A percentile compares a stretch with the other conserved stretches of the same genome.
Conservation (phyloP, 1,140 invertebrate species). For the Caenorhabditis latens region DNA sequence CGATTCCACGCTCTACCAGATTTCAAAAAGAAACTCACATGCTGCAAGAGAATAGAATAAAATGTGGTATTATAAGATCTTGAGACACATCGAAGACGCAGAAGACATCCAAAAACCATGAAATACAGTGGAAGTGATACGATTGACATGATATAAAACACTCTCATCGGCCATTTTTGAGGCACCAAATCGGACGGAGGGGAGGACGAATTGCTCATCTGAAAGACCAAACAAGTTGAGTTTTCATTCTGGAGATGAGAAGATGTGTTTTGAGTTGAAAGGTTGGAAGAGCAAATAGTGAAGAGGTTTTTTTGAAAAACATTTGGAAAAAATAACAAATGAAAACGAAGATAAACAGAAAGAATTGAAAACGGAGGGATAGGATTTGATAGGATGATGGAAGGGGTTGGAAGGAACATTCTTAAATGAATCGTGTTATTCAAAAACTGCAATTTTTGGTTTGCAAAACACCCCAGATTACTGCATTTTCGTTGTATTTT, state of each 20-base stretch:
- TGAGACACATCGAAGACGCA: conserved; percentile 4
- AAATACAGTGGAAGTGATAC: conserved; percentile 16
- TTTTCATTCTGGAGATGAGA: not conserved
- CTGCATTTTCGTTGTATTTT: too few species aligned
- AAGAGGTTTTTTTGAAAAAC: not conserved
- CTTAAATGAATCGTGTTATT: too few species aligned
- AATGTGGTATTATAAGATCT: conserved; percentile 12
- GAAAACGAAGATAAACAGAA: not conserved
- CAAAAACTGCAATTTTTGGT: too few species aligned
- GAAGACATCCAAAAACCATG: conserved; percentile 24
- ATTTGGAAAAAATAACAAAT: not conserved
- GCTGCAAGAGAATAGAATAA: conserved; percentile 28
- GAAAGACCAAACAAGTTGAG: not conserved
- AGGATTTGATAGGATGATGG: not conserved
- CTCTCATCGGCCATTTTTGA: conserved; percentile 18
- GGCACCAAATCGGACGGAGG: not conserved
- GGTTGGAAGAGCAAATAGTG: not conserved
- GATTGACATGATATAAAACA: not conserved
- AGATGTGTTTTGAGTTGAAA: not conserved
- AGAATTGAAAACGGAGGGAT: not conserved
- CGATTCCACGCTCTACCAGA: not conserved
- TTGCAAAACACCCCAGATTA: too few species aligned
- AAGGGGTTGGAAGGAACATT: too few species aligned
- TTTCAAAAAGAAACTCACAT: not conserved
- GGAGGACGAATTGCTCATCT: not conserved